These are phyloP conservation scores for Hololepta plana DNA, from an alignment of 2,888 invertebrate species.

Conservation along the genomic window DNA sequence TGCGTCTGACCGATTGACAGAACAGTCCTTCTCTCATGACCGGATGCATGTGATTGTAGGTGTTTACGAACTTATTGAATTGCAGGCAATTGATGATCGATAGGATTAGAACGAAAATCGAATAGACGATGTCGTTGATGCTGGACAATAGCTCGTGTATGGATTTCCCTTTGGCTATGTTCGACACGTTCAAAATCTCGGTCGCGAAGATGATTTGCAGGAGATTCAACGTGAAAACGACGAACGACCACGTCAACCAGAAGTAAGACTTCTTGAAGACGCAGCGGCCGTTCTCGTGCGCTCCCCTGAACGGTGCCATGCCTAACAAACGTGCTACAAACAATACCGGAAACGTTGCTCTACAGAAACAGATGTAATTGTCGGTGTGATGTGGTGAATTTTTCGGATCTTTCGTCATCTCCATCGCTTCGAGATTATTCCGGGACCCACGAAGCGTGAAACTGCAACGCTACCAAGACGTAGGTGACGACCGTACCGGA, in stretches of 20 bases:
- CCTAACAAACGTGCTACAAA: conserved; percentile 17
- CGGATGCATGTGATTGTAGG: conserved; percentile 15
- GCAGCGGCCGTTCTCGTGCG: conserved; percentile 17
- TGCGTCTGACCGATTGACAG: conserved; percentile 17
- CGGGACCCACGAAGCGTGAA: conserved; percentile 10
- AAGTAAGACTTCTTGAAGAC: conserved; percentile 16
- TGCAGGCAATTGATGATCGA: conserved; percentile 15
- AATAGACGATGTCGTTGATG: conserved; percentile 19
- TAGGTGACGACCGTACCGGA: conserved; percentile 11
- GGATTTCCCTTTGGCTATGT: conserved; percentile 13
- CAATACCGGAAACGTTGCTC: conserved; percentile 14
- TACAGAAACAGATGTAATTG: conserved; percentile 17
- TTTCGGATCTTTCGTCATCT: conserved; percentile 3
- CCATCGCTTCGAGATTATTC: too few species aligned
- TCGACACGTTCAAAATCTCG: conserved; percentile 14
- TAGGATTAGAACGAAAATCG: conserved; percentile 16
- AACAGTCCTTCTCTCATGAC: conserved; percentile 18
- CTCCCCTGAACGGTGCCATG: conserved; percentile 18
- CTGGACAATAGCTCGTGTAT: conserved; percentile 18
- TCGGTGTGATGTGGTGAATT: background rate
- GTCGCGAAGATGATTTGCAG: conserved; percentile 14
- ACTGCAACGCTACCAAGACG: conserved; percentile 11
- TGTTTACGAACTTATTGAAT: conserved; percentile 15
- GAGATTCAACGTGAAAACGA: conserved; percentile 12
- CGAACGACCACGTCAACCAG: conserved; percentile 17